Percentiles rank a stretch among this genome's conserved stretches.
phyloP scores from a whole-genome alignment of 2,888 invertebrate species.

The Scrobipalpa atriplicella region DNA sequence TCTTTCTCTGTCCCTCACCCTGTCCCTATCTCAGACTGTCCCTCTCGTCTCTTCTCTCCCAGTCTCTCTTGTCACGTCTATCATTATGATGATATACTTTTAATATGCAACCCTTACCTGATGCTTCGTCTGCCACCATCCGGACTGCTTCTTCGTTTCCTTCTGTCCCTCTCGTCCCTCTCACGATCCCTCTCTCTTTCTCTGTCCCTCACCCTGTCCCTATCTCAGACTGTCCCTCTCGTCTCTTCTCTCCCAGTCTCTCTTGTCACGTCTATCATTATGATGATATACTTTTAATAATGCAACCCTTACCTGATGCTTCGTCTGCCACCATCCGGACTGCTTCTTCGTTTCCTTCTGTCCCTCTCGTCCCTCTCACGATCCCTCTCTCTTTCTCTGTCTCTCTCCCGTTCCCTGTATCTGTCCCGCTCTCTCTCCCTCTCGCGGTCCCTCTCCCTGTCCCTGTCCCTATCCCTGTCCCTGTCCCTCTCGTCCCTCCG shows the following conservation, averaged over 20 bases:
- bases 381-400: conserved; percentile 52
- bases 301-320: conserved; percentile 75
- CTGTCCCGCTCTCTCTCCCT: conserved; percentile 55
- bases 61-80: no score
- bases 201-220: conserved; percentile 51
- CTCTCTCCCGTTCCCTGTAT: conserved; percentile 52
- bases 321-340: conserved; percentile 68
- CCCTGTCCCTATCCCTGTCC: no score
- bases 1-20: no score
- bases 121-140: conserved; percentile 72
- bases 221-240: no score
- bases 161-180: conserved; percentile 65
- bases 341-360: conserved; percentile 69
- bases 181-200: conserved; percentile 56
- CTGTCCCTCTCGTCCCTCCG: conserved; percentile 56
- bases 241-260: conserved; percentile 59
- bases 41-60: no score
- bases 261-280: conserved; percentile 50
- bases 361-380: conserved; percentile 65
- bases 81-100: no score
- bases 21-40: no score
- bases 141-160: conserved; percentile 72
- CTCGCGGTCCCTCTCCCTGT: conserved; percentile 49
- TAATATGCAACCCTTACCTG: no score
- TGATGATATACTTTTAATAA: no score